Percentiles rank a stretch among this genome's conserved stretches.
These are phyloP conservation scores for Suillia variegata DNA, from an alignment of 2,888 invertebrate genomes.

Conservation along the genomic window DNA sequence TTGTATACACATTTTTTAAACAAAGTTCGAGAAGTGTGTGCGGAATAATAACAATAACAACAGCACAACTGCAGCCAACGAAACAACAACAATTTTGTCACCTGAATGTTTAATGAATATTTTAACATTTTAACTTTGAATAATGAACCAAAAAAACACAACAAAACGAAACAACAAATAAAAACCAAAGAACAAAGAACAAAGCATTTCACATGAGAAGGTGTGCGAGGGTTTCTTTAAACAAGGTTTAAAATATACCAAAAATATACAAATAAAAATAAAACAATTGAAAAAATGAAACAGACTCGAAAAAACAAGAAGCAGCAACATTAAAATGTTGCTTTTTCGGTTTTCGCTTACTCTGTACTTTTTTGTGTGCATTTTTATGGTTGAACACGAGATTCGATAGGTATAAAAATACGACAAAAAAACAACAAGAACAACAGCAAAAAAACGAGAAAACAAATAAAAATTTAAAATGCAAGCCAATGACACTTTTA, in stretches of 20 bases:
- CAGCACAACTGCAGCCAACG: constrained; percentile 5
- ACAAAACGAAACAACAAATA: too few species aligned
- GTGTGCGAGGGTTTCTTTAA: neutral
- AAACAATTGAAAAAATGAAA: too few species aligned
- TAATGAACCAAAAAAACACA: neutral
- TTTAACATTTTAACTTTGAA: neutral
- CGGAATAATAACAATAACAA: constrained; percentile 16
- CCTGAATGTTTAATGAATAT: neutral
- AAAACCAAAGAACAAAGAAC: neutral
- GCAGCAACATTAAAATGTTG: too few species aligned
- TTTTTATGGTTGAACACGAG: neutral
- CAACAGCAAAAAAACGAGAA: neutral
- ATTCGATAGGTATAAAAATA: neutral
- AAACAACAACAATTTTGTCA: constrained; percentile 7
- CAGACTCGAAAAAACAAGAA: too few species aligned
- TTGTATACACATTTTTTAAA: constrained; percentile 2
- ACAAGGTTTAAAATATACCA: neutral
- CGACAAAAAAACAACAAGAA: neutral
- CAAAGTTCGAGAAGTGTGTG: constrained; percentile 1
- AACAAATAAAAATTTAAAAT: neutral
- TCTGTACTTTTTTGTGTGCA: too few species aligned
- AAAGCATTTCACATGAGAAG: neutral
- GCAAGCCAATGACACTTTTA: constrained; percentile 13
- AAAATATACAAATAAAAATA: too few species aligned
- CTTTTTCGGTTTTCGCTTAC: too few species aligned